Conservation (phyloP, 2,113 vertebrate species). For the Suricata suricatta region DNA sequence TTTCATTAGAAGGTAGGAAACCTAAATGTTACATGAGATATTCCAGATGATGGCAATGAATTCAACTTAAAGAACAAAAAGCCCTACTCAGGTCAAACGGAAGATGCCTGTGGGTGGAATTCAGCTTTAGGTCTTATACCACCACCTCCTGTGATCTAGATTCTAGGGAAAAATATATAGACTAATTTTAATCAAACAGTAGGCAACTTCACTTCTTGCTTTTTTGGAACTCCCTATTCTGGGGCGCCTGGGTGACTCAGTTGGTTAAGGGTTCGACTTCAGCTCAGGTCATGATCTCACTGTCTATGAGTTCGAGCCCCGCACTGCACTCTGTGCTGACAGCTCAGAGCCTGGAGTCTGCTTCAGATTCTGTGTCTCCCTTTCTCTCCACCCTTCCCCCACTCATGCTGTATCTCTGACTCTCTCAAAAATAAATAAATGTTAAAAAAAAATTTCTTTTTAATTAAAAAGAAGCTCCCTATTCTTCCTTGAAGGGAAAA, state of each 20-base stretch:
- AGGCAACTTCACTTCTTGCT: not conserved
- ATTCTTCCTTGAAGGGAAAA: not conserved
- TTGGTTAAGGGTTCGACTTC: too few species aligned
- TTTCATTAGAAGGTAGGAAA: not conserved
- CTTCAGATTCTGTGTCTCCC: too few species aligned
- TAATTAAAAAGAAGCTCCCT: not conserved
- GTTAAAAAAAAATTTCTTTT: too few species aligned
- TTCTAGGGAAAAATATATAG: not conserved
- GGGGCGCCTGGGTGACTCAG: too few species aligned
- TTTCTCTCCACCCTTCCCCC: too few species aligned
- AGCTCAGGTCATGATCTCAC: too few species aligned
- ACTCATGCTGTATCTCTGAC: too few species aligned
- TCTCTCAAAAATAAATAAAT: too few species aligned
- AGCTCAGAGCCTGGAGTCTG: too few species aligned
- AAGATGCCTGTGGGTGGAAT: not conserved
- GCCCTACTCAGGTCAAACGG: not conserved
- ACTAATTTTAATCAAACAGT: conserved; percentile 14
- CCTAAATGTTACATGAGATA: not conserved
- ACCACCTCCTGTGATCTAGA: not conserved
- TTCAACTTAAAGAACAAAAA: conserved; percentile 10
- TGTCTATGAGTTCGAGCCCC: too few species aligned
- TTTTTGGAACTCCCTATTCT: not conserved
- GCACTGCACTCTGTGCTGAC: too few species aligned
- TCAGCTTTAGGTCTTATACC: not conserved
- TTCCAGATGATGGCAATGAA: not conserved